These are phyloP conservation scores for Mesocricetus auratus DNA, from an alignment of 2,113 vertebrate genomes.

Conservation along the genomic window DNA sequence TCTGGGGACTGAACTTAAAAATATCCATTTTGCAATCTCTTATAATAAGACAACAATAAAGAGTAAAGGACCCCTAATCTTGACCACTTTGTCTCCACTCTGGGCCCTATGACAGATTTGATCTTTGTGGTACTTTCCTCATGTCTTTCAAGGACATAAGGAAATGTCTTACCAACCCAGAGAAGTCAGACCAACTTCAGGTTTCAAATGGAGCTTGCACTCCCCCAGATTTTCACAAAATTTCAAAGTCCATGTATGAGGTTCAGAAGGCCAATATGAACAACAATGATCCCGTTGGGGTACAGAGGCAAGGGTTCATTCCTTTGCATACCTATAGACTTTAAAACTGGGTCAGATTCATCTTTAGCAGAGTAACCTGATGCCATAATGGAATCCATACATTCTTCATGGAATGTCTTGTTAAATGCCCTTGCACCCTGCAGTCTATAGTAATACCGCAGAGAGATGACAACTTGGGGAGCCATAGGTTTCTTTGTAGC, in stretches of 20 bases:
- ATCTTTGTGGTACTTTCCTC: rapidly evolving
- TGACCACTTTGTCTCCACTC: neutral
- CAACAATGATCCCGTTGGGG: neutral
- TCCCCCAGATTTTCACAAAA: neutral
- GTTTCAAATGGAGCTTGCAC: neutral
- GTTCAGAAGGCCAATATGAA: neutral
- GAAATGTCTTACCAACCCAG: neutral
- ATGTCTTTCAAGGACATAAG: neutral
- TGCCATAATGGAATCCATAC: neutral
- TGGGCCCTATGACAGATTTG: neutral
- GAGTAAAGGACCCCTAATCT: neutral
- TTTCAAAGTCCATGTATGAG: neutral
- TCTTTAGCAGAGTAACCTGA: neutral
- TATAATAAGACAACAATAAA: neutral
- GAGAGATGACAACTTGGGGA: neutral
- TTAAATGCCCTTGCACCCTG: neutral
- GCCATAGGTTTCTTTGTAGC: neutral
- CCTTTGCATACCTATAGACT: neutral
- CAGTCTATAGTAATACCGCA: neutral
- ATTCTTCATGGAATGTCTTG: neutral
- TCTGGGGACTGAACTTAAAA: neutral
- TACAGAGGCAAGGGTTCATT: neutral
- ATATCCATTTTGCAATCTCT: neutral
- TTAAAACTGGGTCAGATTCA: neutral
- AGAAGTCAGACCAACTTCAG: neutral